Evolutionary conservation across 2,888 invertebrate species (phyloP), one percentile per base, ranked within the genome.

Genomic region (Parapristionchus giblindavisi): DNA sequence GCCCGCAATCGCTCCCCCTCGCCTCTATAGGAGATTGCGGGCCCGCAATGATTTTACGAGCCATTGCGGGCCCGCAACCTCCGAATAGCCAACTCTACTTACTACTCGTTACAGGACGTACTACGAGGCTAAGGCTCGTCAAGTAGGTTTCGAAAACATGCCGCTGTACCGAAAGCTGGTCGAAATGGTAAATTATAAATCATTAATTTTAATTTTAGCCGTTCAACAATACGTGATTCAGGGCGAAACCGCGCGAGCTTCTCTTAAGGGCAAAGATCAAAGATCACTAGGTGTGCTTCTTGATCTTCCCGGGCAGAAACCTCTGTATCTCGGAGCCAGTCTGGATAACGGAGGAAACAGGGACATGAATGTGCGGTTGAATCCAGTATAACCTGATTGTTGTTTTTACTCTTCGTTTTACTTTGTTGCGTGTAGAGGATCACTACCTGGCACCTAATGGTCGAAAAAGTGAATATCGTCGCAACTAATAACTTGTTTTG

Each of bases 251-350:
- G 71, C 71, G 4, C 71, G 71, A 11, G 71, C 71, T 5, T 71
- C 71, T 6, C 40, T 71, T 5, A 58, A 56, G 29, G 71, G 71
- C 17, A 24, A 29, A 5, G 71, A 71, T 43, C 43, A 38, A 17
- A 56, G 71, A 0, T 71, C 71, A 8, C 27, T 71, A 1, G 71
- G 71, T 8, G 71, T 71, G 6, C 58, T 71, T 27, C 32, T 71
- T 2, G 71, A 71, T 17, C 71, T 71, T 1, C 71, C 71, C 24
- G 71, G 71, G 8, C 71, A 71, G 43, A 71, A 71, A 17, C 71
- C 71, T 2, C 43, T 71, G n/a, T 71, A 71, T 27, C 40, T 71
- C 32, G 71, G 71, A 0, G 71, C 71, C 4, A 36, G 34, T 8
- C 32, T 71, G 27, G 71, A 71, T 21, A 56, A 58, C 32, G 71